phyloP scores from a whole-genome alignment of 2,888 invertebrate genomes.

The Caenorhabditis imperialis region DNA sequence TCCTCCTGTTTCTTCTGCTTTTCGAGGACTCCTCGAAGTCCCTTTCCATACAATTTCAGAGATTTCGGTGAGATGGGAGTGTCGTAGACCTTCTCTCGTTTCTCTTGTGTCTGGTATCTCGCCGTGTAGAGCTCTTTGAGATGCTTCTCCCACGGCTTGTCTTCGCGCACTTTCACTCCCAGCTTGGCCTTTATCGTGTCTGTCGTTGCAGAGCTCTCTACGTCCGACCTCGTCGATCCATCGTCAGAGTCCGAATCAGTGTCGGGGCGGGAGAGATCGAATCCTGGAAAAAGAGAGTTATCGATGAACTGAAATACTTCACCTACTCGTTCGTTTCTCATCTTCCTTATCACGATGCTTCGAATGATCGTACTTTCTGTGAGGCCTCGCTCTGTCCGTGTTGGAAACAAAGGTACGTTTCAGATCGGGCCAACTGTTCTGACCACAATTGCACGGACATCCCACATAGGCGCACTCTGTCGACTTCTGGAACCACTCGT shows the following conservation, averaged over 20 bases:
- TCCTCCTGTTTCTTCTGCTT: slow-evolving; percentile 2
- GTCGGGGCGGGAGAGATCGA: slow-evolving; percentile 21
- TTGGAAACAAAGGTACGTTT: slow-evolving; percentile 32
- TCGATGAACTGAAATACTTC: too few relatives aligned
- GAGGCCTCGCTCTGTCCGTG: slow-evolving; percentile 2
- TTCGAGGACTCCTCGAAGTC: neutral
- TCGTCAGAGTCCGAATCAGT: slow-evolving; percentile 16
- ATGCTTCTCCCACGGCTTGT: slow-evolving; percentile 13
- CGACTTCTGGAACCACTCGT: slow-evolving; percentile 28
- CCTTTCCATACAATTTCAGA: neutral
- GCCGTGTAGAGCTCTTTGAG: neutral
- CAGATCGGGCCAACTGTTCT: slow-evolving; percentile 29
- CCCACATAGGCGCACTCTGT: slow-evolving; percentile 27
- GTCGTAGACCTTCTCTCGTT: neutral
- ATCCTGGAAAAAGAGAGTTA: slow-evolving; percentile 3
- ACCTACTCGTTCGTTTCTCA: too few relatives aligned
- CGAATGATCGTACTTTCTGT: slow-evolving; percentile 16
- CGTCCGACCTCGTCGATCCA: neutral
- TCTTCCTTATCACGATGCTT: neutral
- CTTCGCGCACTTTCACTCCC: neutral
- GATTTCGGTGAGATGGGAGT: neutral
- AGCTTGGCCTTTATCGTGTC: neutral
- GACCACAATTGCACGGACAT: slow-evolving; percentile 36
- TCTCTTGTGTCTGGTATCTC: neutral
- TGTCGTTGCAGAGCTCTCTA: neutral